phyloP scores from a whole-genome alignment of 2,797 vertebrate species.

The Cossypha dichroa region DNA sequence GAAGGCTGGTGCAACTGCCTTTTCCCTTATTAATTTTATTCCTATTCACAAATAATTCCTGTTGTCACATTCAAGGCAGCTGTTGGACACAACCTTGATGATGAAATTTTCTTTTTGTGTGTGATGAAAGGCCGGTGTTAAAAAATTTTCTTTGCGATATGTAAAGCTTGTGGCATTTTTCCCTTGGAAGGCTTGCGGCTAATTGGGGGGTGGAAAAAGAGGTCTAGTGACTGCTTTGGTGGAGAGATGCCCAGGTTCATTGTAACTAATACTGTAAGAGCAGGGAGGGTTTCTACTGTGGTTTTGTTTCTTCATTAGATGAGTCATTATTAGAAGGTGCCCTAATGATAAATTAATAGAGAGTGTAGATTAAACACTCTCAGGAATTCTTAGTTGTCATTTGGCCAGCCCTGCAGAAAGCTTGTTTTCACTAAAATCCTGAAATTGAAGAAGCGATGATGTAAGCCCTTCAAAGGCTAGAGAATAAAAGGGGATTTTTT shows the following conservation, averaged over 20 bases:
- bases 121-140: not conserved
- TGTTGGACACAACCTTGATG: not conserved
- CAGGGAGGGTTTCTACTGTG: not conserved
- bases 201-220: fast-evolving
- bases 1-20: fast-evolving
- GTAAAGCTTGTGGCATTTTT: fast-evolving
- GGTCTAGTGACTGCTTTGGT: not conserved
- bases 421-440: conserved; percentile 63
- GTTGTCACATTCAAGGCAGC: not conserved
- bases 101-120: not conserved
- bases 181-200: not conserved
- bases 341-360: conserved; percentile 20
- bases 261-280: not conserved
- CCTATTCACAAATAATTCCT: not conserved
- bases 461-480: conserved; percentile 49
- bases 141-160: not conserved
- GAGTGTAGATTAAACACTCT: not conserved
- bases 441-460: conserved; percentile 54
- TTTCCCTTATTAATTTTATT: not conserved
- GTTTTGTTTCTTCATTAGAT: conserved; percentile 9
- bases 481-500: conserved; percentile 30
- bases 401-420: conserved; percentile 23
- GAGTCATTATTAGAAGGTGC: not conserved
- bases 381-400: conserved; percentile 47
- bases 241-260: not conserved